These are phyloP conservation scores for Marmota monax DNA, from an alignment of 2,113 vertebrate genomes.

Conservation along the genomic window DNA sequence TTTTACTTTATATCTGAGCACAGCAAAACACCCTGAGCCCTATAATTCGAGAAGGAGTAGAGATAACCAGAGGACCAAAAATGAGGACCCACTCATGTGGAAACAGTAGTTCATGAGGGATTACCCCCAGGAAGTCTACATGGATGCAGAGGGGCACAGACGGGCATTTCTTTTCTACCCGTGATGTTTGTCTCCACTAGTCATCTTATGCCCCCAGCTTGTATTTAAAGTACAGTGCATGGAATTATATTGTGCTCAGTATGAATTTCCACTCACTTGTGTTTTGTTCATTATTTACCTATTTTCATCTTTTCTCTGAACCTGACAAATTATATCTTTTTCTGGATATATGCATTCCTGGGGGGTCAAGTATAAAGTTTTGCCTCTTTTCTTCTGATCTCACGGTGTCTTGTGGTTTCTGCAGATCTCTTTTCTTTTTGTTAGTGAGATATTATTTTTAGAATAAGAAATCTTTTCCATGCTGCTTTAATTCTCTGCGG, in stretches of 20 bases:
- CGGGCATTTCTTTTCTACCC: not conserved
- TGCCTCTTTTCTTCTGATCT: not conserved
- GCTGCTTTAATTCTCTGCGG: not conserved
- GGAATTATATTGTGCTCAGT: not conserved
- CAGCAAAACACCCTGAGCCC: not conserved
- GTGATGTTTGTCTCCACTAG: not conserved
- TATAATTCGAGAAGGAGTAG: not conserved
- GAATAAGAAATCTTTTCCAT: not conserved
- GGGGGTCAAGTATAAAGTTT: not conserved
- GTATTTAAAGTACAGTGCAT: not conserved
- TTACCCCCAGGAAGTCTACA: not conserved
- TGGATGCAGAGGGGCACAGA: not conserved
- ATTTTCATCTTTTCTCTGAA: constrained; percentile 45
- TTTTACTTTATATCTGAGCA: not conserved
- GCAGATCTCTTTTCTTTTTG: not conserved
- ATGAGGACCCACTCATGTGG: not conserved
- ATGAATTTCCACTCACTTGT: not conserved
- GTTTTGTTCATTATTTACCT: not conserved
- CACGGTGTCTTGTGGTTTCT: not conserved
- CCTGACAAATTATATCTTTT: constrained; percentile 6
- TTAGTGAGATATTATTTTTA: constrained; percentile 17
- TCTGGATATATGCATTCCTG: not conserved
- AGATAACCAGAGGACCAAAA: not conserved
- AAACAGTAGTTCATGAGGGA: not conserved
- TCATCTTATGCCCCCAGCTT: not conserved